phyloP scores from a whole-genome alignment of 2,113 vertebrate genomes.

The Onychostruthus taczanowskii region DNA sequence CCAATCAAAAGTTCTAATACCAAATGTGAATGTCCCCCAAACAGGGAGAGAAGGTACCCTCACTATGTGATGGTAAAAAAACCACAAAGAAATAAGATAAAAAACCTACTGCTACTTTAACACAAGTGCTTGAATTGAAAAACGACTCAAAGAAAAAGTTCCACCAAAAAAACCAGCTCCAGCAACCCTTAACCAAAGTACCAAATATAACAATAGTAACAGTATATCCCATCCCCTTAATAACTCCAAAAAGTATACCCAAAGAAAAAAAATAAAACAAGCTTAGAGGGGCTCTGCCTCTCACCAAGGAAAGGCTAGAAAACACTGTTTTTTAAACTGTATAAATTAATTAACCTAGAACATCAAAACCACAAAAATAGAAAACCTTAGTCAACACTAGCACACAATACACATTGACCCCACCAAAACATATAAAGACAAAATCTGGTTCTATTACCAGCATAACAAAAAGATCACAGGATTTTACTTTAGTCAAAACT shows the following conservation, averaged over 20 bases:
- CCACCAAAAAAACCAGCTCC: background rate
- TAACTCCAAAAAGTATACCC: background rate
- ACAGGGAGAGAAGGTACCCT: background rate
- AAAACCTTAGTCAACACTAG: background rate
- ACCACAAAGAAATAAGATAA: background rate
- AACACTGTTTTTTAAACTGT: background rate
- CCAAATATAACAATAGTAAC: background rate
- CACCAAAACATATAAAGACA: background rate
- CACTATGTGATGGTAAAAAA: background rate
- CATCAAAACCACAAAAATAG: background rate
- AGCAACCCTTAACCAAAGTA: background rate
- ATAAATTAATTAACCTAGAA: background rate
- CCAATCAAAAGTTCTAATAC: background rate
- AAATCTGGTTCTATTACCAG: background rate
- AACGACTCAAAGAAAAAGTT: background rate
- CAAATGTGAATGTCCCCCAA: background rate
- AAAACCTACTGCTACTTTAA: background rate
- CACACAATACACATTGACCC: background rate
- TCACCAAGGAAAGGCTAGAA: background rate
- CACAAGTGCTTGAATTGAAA: background rate
- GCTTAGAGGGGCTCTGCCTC: background rate
- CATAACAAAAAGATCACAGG: background rate
- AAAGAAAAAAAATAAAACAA: background rate
- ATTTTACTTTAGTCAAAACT: background rate
- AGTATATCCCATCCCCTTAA: too few relatives aligned